Percentiles rank a stretch among this genome's conserved stretches.
phyloP scores from a whole-genome alignment of 2,797 vertebrate genomes.

The Hozukius guyotensis region DNA sequence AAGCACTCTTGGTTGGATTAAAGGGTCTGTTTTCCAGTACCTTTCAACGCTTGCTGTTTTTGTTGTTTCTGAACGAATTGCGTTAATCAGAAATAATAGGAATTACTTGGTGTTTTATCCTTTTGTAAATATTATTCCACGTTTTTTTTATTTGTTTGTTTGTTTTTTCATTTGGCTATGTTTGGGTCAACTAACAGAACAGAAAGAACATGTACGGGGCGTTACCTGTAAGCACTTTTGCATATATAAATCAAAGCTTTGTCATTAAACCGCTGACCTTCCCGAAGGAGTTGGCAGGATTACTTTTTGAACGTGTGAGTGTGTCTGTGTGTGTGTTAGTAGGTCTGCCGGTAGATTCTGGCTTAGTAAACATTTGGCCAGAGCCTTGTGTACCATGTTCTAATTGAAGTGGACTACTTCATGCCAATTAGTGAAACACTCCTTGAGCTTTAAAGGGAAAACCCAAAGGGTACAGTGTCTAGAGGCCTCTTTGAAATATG shows the following conservation, averaged over 20 bases:
- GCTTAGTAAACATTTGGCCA: conserved; percentile 76
- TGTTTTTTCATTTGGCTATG: not conserved
- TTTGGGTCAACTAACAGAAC: not conserved
- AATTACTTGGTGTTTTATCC: not conserved
- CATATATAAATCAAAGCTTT: conserved; percentile 3
- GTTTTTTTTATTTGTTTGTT: not conserved
- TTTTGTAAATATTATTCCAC: not conserved
- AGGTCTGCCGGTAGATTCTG: conserved; percentile 40
- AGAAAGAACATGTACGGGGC: not conserved
- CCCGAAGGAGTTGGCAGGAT: not conserved
- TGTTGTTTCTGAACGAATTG: not conserved
- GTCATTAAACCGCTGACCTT: conserved; percentile 8
- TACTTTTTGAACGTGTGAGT: not conserved
- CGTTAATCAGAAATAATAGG: not conserved
- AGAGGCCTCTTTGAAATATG: conserved; percentile 83
- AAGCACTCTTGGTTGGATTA: not conserved
- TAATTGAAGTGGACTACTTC: conserved; percentile 81
- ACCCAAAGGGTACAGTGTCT: conserved; percentile 75
- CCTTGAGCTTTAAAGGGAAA: conserved; percentile 81
- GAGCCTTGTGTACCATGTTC: conserved; percentile 67
- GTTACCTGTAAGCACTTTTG: not conserved
- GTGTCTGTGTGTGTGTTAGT: conserved; percentile 11
- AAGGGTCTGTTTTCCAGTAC: not conserved
- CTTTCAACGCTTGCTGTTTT: not conserved
- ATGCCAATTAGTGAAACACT: conserved; percentile 82